Conservation (phyloP, 2,888 invertebrate species). For the Heliconius sara region DNA sequence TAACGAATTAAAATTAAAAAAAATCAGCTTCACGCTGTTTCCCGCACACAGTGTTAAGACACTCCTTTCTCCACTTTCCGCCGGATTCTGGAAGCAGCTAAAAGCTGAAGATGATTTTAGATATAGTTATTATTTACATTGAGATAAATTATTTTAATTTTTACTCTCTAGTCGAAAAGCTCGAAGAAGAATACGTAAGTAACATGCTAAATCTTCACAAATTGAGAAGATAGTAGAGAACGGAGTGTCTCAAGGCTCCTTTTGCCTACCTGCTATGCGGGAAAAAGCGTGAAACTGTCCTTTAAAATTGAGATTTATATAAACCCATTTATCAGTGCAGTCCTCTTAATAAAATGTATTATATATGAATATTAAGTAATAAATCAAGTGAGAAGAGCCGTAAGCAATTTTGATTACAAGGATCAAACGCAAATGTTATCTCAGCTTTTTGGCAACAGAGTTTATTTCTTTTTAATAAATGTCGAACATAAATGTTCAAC, state of each 20-base stretch:
- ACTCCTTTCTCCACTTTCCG: no score
- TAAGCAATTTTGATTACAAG: slow-evolving; percentile 22
- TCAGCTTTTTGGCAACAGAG: slow-evolving; percentile 41
- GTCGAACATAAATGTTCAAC: background rate
- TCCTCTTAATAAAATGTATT: background rate
- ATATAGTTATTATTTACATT: no score
- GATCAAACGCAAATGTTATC: slow-evolving; percentile 39
- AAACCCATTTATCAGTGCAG: background rate
- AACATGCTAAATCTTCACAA: no score
- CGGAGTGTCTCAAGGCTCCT: no score
- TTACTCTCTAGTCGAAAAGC: no score
- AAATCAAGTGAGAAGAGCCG: slow-evolving; percentile 35
- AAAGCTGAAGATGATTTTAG: no score
- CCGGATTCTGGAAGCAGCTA: no score
- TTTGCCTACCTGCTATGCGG: background rate
- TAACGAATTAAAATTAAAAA: background rate
- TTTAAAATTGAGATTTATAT: background rate
- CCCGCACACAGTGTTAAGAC: no score
- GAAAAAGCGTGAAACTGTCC: background rate
- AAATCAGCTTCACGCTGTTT: background rate
- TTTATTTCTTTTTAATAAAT: slow-evolving; percentile 31
- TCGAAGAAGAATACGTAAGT: no score
- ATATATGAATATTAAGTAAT: background rate
- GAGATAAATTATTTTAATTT: no score
- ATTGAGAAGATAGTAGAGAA: no score